Base-by-base conservation (phyloP, 1,140 invertebrate species). In the Heliconius nattereri region DNA sequence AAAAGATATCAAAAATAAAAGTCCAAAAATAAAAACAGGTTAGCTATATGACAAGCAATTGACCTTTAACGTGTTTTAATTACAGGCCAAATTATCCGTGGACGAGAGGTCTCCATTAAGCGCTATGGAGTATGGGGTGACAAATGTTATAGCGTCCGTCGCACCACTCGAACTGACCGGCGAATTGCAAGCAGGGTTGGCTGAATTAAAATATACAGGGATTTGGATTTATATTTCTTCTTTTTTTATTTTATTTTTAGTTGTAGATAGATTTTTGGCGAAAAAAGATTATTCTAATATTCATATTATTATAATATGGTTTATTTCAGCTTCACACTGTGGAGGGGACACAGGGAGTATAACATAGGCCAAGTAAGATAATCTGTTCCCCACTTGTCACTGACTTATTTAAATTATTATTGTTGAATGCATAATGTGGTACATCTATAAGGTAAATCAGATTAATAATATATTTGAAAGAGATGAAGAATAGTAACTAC, bases 31-130 rank as follows among this genome's bases (percentile, higher is more conserved):
- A 26, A 66, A 7, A 66, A 71, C 40, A 76, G 16, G 35, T 71
- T 37, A 13, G 49, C 11, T 26, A 2, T 40, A 71, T 29, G 29
- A 78, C 19, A 71, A 72, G 20, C 78, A 29, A 83, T 92, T 89
- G 85, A 89, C 84, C 86, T 86, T 87, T 86, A 81, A 79, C 81
- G 54, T 81, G 89, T 90, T 88, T 91, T 91, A 90, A 89, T 91
- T 78, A 81, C 75, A 66, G 73, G 76, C 84, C 80, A 87, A 88
- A 87, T 89, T 86, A 89, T 85, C 75, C 83, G 82, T 75, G 71
- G 76, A 81, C 78, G 72, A 78, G 72, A 49, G 74, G 84, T 79
- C 81, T 85, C 83, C 78, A 81, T 81, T 82, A 52, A n/a, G 60
- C 11, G 26, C 60, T 54, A n/a, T 40, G 32, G 75, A 78, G 76